Evolutionary conservation across 2,888 invertebrate species (phyloP).

Genomic region (Oegoconia quadripuncta): DNA sequence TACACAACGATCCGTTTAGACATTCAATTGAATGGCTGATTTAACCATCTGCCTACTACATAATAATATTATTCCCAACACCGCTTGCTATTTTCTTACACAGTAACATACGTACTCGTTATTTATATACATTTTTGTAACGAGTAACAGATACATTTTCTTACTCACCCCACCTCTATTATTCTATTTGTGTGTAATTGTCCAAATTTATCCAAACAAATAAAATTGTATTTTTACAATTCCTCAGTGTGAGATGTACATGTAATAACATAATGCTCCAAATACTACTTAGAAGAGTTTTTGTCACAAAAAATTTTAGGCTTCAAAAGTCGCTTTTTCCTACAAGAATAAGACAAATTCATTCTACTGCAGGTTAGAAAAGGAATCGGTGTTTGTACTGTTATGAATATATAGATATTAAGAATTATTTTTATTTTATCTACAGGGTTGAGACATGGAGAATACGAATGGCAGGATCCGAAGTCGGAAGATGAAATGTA

Average conservation of each 20-base stretch:
- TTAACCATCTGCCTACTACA: too few relatives aligned
- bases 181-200: slow-evolving; percentile 19
- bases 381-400: too few relatives aligned
- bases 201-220: slow-evolving; percentile 33
- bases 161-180: too few relatives aligned
- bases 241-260: slow-evolving; percentile 20
- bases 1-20: too few relatives aligned
- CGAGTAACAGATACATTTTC: too few relatives aligned
- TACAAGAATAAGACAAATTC: slow-evolving; percentile 34
- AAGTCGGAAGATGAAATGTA: slow-evolving; percentile 95
- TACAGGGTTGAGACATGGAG: slow-evolving; percentile 83
- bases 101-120: too few relatives aligned
- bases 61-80: too few relatives aligned
- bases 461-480: slow-evolving; percentile 96
- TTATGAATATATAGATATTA: slow-evolving; percentile 9
- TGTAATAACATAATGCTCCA: slow-evolving; percentile 37
- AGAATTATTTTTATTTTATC: slow-evolving; percentile 18
- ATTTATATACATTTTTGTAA: too few relatives aligned
- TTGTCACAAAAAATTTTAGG: slow-evolving; percentile 20
- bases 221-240: slow-evolving; percentile 4
- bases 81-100: too few relatives aligned
- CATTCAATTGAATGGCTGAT: too few relatives aligned
- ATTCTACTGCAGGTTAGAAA: slow-evolving; percentile 48
- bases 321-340: slow-evolving; percentile 18
- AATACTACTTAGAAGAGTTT: slow-evolving; percentile 25